Evolutionary conservation across 2,113 vertebrate genomes (phyloP), one percentile per base, ranked within the genome.

Genomic region (Turdus rufiventris): DNA sequence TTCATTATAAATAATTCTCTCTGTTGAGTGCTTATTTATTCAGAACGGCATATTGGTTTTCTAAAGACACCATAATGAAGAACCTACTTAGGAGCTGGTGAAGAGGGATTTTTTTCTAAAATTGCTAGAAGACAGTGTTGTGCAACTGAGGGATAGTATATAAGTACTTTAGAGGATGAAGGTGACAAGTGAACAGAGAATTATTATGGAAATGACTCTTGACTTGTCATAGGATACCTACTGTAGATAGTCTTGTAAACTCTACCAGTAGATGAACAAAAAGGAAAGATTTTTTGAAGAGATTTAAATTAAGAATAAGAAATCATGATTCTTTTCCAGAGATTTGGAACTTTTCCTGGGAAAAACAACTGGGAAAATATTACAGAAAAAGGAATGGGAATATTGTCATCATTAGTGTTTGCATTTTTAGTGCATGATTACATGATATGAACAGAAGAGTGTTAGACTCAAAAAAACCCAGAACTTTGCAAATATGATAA

Each of bases 1-100:
- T 71, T 88, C 11, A 28, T 78, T 75, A 68, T 34, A 82, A 95
- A 91, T 80, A 76, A 68, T 89, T 87, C 50, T 86, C 24, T 47
- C 36, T 58, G 16, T 71, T 63, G 36, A 63, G 19, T 51, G 47
- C 29, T 77, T 73, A 76, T 65, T 84, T 80, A 61, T 89, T 80
- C 56, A 70, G 80, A 77, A 77, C 12, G 36, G 14, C 12, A 38
- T 29, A 13, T 43, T 80, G 29, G 4, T 84, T 86, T 93, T 84
- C n/a, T 61, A 53, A 87, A 57, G 12, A 28, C 19, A 26, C 7
- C 4, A 7, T 70, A 86, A 80, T 19, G 13, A 54, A 76, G 42
- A 91, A 9, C 8, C 33, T 40, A n/a, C 18, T 47, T 48, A 28
- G 25, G 33, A 91, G 12, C 23, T 28, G 20, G 5, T 24, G 18